Base-by-base conservation (phyloP, 2,113 vertebrate genomes). In the Cryptomyrus ogoouensis region DNA sequence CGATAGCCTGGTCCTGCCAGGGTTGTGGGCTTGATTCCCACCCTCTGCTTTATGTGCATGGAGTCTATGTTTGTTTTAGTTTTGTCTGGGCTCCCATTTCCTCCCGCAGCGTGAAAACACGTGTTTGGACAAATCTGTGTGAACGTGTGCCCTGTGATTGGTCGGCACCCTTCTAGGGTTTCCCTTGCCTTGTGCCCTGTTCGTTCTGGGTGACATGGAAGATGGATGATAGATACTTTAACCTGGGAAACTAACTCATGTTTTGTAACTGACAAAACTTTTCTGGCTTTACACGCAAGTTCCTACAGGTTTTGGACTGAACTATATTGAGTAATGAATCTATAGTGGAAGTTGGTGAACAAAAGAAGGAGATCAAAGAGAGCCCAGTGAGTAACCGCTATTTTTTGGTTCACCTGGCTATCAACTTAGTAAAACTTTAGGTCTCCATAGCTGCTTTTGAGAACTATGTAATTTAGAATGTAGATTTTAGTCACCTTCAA, bases 231-330 rank as follows among this genome's bases (percentile, higher is more conserved):
- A 80, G 35, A 80, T 80, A 19, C 35, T 7, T 42, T 19, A 80
- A 80, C 31, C 31, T 42, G 31, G 74, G 74, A 42, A 80, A 19
- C 74, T 80, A 42, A n/a, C 74, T 42, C 31, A 6, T 80, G 74
- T 80, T 39, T 80, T 80, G 31, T 80, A 80, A 80, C 74, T 42
- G 74, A 94, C 94, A 90, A 92, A 91, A 90, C 92, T 88, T 90
- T 92, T 13, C 89, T 95, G 94, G 74, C 31, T 95, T 95, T 95
- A 95, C 92, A 95, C 91, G 95, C 94, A 95, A 95, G 94, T 92
- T 93, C 93, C 94, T 58, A 94, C 92, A 93, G 93, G 83, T 84
- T 47, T 47, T 47, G 19, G 44, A 47, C 44, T 44, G 8, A 62
- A 47, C 42, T 13, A 84, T 47, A 24, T 47, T 84, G 5, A 47